phyloP scores from a whole-genome alignment of 2,113 vertebrate genomes.

The Chaetodon auriga region DNA sequence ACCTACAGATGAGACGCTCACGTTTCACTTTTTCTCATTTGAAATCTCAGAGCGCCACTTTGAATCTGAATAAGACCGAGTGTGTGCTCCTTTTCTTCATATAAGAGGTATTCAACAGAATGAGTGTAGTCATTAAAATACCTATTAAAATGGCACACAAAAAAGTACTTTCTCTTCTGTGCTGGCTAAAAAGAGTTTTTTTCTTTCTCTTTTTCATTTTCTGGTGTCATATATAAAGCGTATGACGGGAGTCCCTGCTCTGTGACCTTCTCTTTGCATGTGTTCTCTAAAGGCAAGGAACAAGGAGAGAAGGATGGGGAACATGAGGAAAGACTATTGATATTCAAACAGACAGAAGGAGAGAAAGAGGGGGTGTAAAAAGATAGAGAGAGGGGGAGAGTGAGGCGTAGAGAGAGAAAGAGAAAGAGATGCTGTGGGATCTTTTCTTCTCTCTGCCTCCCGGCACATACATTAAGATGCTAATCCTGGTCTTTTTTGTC shows the following conservation, averaged over 20 bases:
- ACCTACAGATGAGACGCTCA: background rate
- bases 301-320: conserved; percentile 31
- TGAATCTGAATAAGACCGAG: background rate
- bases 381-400: conserved; percentile 43
- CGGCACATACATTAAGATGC: conserved; percentile 81
- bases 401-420: conserved; percentile 39
- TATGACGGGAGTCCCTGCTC: conserved; percentile 21
- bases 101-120: background rate
- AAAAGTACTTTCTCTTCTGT: background rate
- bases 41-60: background rate
- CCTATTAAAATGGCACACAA: conserved; percentile 12
- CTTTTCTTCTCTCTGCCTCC: conserved; percentile 76
- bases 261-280: conserved; percentile 55
- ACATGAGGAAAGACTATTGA: conserved; percentile 65
- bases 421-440: conserved; percentile 73
- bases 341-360: conserved; percentile 68
- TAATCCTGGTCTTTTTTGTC: conserved; percentile 81
- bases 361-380: conserved; percentile 29
- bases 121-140: background rate
- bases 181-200: background rate
- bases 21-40: background rate
- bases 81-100: background rate
- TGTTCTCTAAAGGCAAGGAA: conserved; percentile 47
- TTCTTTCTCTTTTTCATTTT: conserved; percentile 1
- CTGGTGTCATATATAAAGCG: conserved; percentile 29